Conservation (phyloP, 2,888 invertebrate genomes). For the Agriopis marginaria region DNA sequence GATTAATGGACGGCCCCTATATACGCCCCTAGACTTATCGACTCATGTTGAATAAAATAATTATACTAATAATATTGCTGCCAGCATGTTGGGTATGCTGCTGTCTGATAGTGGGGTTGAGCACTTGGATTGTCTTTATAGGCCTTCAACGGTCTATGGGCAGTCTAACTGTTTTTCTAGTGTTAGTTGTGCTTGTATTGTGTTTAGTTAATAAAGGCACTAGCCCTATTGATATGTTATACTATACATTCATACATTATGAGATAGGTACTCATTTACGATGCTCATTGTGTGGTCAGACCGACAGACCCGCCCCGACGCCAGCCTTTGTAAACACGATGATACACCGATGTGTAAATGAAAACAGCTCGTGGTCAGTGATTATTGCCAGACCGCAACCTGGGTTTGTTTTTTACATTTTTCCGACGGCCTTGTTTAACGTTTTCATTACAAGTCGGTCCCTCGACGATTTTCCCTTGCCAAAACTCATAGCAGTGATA, state of each 20-base stretch:
- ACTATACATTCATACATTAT: not conserved
- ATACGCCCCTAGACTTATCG: no score
- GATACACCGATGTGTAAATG: slow-evolving; percentile 36
- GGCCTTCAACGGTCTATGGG: no score
- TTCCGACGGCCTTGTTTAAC: slow-evolving; percentile 33
- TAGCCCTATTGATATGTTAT: not conserved
- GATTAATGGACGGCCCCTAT: no score
- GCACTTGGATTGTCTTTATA: no score
- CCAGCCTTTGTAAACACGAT: slow-evolving; percentile 21
- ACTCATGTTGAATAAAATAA: no score
- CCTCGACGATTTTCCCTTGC: slow-evolving; percentile 26
- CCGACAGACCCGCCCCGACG: slow-evolving; percentile 6
- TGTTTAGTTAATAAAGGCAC: no score
- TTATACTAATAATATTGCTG: no score
- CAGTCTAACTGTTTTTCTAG: no score
- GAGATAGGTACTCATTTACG: slow-evolving; percentile 11
- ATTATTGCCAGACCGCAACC: slow-evolving; percentile 34
- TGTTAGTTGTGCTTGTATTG: no score
- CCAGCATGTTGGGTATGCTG: no score
- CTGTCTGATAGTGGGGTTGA: no score
- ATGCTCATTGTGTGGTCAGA: slow-evolving; percentile 22
- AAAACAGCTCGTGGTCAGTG: slow-evolving; percentile 39
- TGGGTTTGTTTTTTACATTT: slow-evolving; percentile 39
- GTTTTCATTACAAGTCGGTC: slow-evolving; percentile 36
- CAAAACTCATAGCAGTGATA: slow-evolving; percentile 13